Conservation (phyloP, 53 echinoderm and acorn worm species). For the Antedon mediterranea region DNA sequence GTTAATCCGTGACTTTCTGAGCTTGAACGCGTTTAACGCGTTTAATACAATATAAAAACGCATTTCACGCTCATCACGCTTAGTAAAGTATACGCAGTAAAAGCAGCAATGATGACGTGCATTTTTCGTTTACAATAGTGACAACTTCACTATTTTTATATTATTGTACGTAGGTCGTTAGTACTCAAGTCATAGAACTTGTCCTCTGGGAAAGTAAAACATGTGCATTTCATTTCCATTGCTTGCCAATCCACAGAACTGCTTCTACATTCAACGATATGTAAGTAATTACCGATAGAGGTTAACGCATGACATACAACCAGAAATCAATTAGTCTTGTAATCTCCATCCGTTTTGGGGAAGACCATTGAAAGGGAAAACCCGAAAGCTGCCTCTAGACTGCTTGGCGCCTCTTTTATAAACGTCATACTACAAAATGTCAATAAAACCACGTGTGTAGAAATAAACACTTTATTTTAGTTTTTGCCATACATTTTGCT, state of each 20-base stretch:
- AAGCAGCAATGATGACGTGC: background rate
- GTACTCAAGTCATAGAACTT: background rate
- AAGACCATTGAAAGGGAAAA: background rate
- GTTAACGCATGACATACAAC: background rate
- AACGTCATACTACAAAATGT: background rate
- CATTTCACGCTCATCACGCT: too few relatives aligned
- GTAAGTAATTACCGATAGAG: background rate
- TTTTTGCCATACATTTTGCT: too few relatives aligned
- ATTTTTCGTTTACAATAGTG: background rate
- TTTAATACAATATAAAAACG: too few relatives aligned
- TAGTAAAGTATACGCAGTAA: too few relatives aligned
- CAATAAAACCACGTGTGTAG: background rate
- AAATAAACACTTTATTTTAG: background rate
- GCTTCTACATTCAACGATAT: background rate
- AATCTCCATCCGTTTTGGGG: background rate
- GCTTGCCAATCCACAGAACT: background rate
- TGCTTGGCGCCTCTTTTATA: background rate
- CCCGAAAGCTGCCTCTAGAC: conserved; percentile 1
- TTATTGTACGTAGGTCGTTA: background rate
- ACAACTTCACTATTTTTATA: background rate
- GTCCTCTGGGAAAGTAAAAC: background rate
- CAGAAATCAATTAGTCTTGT: background rate
- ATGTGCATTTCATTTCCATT: background rate
- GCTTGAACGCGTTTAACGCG: too few relatives aligned
- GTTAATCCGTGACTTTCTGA: too few relatives aligned